These are phyloP conservation scores for Tenthredo mesomela DNA, from an alignment of 2,888 invertebrate genomes.

Conservation along the genomic window DNA sequence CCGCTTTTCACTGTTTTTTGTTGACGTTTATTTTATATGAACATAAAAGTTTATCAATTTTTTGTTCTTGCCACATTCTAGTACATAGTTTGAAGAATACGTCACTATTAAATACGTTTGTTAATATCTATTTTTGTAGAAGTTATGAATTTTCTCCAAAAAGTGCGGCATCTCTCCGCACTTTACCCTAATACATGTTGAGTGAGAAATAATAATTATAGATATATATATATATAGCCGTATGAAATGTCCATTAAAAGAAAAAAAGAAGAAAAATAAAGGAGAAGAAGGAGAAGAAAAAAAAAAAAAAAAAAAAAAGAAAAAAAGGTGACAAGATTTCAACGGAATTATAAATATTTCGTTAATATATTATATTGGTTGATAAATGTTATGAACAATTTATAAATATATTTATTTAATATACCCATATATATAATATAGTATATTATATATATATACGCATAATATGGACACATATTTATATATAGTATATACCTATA, in stretches of 20 bases:
- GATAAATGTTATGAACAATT: slow-evolving; percentile 3
- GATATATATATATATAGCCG: background rate
- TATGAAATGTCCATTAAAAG: background rate
- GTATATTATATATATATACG: background rate
- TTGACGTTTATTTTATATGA: no score
- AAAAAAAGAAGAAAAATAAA: background rate
- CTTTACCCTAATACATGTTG: background rate
- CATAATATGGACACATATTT: slow-evolving; percentile 14
- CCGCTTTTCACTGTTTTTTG: no score
- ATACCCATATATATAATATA: background rate
- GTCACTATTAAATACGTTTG: no score
- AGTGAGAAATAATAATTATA: slow-evolving; percentile 5
- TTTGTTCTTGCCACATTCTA: no score
- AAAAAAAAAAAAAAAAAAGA: background rate
- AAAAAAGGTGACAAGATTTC: background rate
- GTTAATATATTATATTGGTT: background rate
- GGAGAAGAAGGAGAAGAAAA: no score
- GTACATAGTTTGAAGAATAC: no score
- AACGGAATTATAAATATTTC: background rate
- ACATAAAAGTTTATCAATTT: no score
- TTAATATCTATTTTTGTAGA: no score
- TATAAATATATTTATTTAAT: slow-evolving; percentile 6
- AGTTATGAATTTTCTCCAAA: no score
- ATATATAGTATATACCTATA: slow-evolving; percentile 5
- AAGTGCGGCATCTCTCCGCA: no score